Evolutionary conservation across 2,113 vertebrate genomes (phyloP).

Genomic region (Lynx canadensis): DNA sequence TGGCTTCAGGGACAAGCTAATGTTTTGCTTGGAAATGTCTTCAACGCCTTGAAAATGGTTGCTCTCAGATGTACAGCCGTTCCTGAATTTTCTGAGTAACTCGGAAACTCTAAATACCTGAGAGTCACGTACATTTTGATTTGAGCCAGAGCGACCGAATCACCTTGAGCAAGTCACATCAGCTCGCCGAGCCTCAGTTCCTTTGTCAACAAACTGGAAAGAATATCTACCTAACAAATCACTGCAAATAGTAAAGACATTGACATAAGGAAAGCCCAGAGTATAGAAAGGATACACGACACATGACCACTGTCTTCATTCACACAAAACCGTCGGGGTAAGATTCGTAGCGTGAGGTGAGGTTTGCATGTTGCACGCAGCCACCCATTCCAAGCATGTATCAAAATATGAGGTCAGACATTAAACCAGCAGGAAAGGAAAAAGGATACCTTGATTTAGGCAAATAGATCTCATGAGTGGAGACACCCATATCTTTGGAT

Average conservation of each 20-base stretch:
- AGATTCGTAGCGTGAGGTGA: neutral
- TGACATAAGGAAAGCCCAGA: neutral
- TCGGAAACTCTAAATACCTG: constrained; percentile 32
- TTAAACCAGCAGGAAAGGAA: neutral
- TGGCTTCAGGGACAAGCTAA: neutral
- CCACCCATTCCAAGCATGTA: neutral
- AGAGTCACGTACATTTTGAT: neutral
- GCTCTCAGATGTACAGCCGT: neutral
- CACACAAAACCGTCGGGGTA: neutral
- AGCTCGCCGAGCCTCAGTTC: neutral
- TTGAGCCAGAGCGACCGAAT: neutral
- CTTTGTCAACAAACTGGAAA: neutral
- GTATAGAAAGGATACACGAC: neutral
- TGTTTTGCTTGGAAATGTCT: constrained; percentile 21
- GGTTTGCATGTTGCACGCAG: neutral
- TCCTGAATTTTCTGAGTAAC: neutral
- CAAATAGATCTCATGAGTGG: neutral
- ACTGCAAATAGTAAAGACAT: neutral
- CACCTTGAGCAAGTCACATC: neutral
- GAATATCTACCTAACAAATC: neutral
- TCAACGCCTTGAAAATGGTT: constrained; percentile 26
- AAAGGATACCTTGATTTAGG: neutral
- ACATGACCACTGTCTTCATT: neutral
- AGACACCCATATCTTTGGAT: neutral
- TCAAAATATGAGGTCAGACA: neutral